Percentiles rank a stretch among this genome's conserved stretches.
Evolutionary conservation across 1,140 invertebrate genomes (phyloP).

Genomic region (Drosophila ohnishii): DNA sequence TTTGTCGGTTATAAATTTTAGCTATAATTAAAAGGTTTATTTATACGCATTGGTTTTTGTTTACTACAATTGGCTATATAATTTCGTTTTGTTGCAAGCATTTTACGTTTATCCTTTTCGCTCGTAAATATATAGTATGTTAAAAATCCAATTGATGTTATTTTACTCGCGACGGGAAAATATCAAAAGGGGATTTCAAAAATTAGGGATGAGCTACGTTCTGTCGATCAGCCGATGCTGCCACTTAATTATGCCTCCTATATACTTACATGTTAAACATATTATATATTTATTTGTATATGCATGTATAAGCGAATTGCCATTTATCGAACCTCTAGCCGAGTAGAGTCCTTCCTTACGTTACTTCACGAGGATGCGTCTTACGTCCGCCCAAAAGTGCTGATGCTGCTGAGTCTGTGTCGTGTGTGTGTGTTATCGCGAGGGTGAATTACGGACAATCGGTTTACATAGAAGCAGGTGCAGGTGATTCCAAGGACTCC

Average conservation of each 20-base stretch:
- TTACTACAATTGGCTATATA: constrained; percentile 70
- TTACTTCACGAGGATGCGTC: constrained; percentile 53
- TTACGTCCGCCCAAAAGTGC: constrained; percentile 57
- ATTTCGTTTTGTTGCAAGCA: constrained; percentile 53
- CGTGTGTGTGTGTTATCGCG: constrained; percentile 23
- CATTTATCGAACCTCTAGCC: constrained; percentile 45
- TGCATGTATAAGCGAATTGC: constrained; percentile 59
- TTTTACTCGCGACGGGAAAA: constrained; percentile 15
- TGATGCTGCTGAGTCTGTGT: constrained; percentile 13
- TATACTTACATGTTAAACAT: constrained; percentile 76
- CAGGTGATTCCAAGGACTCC: constrained; percentile 16
- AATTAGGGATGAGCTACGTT: constrained; percentile 34
- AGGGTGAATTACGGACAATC: constrained; percentile 18
- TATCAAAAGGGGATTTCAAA: constrained; percentile 31
- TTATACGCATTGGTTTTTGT: constrained; percentile 51
- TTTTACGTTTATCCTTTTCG: constrained; percentile 41
- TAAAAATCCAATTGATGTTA: constrained; percentile 36
- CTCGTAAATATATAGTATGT: constrained; percentile 42
- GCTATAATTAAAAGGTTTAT: constrained; percentile 69
- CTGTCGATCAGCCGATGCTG: constrained; percentile 39
- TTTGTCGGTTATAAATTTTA: constrained; percentile 57
- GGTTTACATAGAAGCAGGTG: constrained; percentile 47
- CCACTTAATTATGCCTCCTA: constrained; percentile 71
- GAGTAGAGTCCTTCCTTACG: constrained; percentile 40
- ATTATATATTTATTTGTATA: constrained; percentile 61